Base-by-base conservation (phyloP, 1,140 invertebrate species). In the Epicauta chinensis region DNA sequence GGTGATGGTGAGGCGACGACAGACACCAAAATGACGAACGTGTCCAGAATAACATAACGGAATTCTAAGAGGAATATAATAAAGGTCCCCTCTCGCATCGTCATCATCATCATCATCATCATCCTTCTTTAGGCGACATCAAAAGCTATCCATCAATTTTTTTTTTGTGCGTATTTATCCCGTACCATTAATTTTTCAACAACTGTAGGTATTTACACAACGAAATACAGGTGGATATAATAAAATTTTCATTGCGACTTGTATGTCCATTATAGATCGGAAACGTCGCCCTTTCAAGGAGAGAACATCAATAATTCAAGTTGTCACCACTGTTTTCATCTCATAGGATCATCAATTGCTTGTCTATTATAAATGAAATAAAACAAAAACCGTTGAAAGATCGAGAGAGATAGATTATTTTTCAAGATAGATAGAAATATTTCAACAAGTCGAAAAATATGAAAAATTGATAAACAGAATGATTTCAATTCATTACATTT, bases 21-120 rank as follows among this genome's bases (percentile, higher is more conserved):
- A 32, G 51, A 45, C 42, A 36, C 37, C 43, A 53, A 23, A 53
- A 53, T 53, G 51, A 53, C 51, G 43, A 44, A 53, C 51, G 51
- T 53, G 51, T 46, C 51, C 36, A 12, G 51, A 53, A 53, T 53
- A 53, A 44, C 36, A 44, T 41, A 43, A 23, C 23, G 23, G 23
- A 23, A 23, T 23, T 23, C 23, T 23, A 23, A 23, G 7, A 23
- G 23, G 16, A 4, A 11, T 30, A 6, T 10, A 3, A n/a, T 16
- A 42, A 30, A 36, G 5, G 34, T 5, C n/a, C 2, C 5, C 7
- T 15, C n/a, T 13, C 37, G 13, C n/a, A 14, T 7, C 12, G 17
- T 16, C n/a, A n/a, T n/a, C n/a, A n/a, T n/a, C n/a, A n/a, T n/a
- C n/a, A n/a, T n/a, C n/a, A n/a, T 23, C 7, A 23, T 23, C 23